Evolutionary conservation across 2,888 invertebrate species (phyloP), one percentile per base, ranked within the genome.

Genomic region (Xanthorhoe designata): DNA sequence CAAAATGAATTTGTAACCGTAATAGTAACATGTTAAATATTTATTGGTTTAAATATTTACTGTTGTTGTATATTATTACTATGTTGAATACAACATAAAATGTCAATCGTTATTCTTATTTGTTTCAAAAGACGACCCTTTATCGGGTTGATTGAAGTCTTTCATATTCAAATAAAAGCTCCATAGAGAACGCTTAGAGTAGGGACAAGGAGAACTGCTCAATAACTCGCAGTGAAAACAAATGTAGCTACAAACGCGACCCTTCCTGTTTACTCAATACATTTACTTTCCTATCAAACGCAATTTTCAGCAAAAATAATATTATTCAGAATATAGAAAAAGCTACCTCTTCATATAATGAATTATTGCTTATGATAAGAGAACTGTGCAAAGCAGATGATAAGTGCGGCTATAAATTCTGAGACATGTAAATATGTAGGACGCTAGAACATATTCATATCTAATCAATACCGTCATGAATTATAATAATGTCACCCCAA

Each of bases 221-320:
- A 84, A 88, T 89, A 88, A 85, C 81, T 84, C 83, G 84, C 85
- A 87, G 88, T 88, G 84, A 86, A 86, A 89, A 89, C 85, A 88
- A 88, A 89, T 88, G 86, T 85, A 82, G 81, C 84, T 82, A 80
- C 81, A 81, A 84, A 78, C 79, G 77, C 81, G 83, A 86, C 85
- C 85, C 85, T 85, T 84, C 83, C 83, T 84, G 80, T 83, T 85
- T 83, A 83, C 77, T 81, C 78, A 78, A 84, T 82, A 82, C 78
- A 84, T 79, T 82, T 81, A 83, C 86, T 85, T 84, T 75, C 78
- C 78, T 79, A 85, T 85, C 80, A 83, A 85, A 81, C 75, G 79
- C 80, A 83, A 86, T 84, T 85, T 83, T 79, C 78, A 78, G 17
- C 38, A 59, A 59, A 59, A 19, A 10, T 0, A 59, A 59, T 52